Evolutionary conservation across 2,113 vertebrate genomes (phyloP), one percentile per base, ranked within the genome.

Genomic region (Mustela nigripes): DNA sequence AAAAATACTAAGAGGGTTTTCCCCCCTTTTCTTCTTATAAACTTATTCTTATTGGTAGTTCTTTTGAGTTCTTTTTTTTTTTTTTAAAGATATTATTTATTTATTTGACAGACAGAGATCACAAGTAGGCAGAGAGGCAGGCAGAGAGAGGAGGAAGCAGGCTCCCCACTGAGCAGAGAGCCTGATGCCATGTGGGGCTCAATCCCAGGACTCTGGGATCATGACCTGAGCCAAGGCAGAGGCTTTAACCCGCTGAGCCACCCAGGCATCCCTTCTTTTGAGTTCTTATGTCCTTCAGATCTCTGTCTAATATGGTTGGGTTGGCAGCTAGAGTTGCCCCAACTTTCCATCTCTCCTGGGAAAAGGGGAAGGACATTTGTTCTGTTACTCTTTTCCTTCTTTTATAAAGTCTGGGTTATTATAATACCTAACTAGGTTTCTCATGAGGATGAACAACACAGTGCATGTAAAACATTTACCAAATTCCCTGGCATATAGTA

Each of bases 391-490:
- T 50, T 95, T 95, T 84, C 18, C 58, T 82, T 80, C 50, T 62
- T 90, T 56, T 69, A 26, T 89, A 92, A 76, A 90, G 50, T n/a
- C n/a, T 22, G 67, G 2, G 65, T 96, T 89, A 24, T 90, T 86
- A 56, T 62, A 62, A 60, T 60, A 76, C 18, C 53, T 79, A 65
- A 69, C 8, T 67, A 86, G 56, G 2, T 85, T 90, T 93, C 26
- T 78, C 12, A 33, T 53, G 33, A 73, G 11, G 2, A 50, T 50
- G 94, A 71, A 62, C 31, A 73, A 50, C 36, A 60, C 33, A 62
- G 39, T 48, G 16, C 14, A 67, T 33, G 4, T 42, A 60, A 94
- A 88, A 78, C 5, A 50, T 19, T 65, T 84, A 82, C 22, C n/a
- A 78, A 9, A 62, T 26, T 42, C 3, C 67, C 69, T 24, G 50